Evolutionary conservation across 2,797 vertebrate genomes (phyloP), one percentile per base, ranked within the genome.

Genomic region (Propithecus deckenii): DNA sequence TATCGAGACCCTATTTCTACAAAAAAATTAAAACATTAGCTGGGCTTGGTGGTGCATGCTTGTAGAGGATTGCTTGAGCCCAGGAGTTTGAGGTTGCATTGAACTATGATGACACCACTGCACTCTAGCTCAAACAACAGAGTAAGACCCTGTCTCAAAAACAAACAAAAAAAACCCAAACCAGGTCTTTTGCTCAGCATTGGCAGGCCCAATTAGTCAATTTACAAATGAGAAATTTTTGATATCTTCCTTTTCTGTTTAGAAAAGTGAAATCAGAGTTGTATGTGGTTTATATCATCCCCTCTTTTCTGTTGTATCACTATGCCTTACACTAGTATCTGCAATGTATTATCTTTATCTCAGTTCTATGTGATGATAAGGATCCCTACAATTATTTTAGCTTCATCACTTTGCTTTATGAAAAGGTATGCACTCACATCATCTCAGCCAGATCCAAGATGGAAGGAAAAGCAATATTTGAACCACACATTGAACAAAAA

Each of bases 171-270:
- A 32, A 63, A 30, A 35, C 79, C 28, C 38, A 86, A 86, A 85
- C 52, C 32, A 83, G 38, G 32, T 76, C 67, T 91, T 89, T 86
- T 41, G 25, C 10, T 95, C 28, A 81, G 81, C n/a, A 90, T 59
- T 38, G n/a, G 43, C n/a, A 96, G 91, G 46, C 80, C 32, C 38
- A 91, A 14, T 1, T n/a, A 55, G 23, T 87, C 59, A 93, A 95
- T 61, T 89, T 93, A 91, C 22, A 95, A 86, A 86, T 41, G 32
- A 90, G 55, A 88, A 48, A 92, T 87, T 80, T 57, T 90, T 35
- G 83, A 48, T 52, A 41, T 32, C 23, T 92, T 78, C 28, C 76
- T 69, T 86, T 89, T 75, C 72, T 86, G 20, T 52, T 83, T 46
- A 83, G 61, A 80, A 95, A 83, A 91, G 46, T 79, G 32, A 92